Base-by-base conservation (phyloP, 2,888 invertebrate genomes). In the Sarcophaga rosellei region DNA sequence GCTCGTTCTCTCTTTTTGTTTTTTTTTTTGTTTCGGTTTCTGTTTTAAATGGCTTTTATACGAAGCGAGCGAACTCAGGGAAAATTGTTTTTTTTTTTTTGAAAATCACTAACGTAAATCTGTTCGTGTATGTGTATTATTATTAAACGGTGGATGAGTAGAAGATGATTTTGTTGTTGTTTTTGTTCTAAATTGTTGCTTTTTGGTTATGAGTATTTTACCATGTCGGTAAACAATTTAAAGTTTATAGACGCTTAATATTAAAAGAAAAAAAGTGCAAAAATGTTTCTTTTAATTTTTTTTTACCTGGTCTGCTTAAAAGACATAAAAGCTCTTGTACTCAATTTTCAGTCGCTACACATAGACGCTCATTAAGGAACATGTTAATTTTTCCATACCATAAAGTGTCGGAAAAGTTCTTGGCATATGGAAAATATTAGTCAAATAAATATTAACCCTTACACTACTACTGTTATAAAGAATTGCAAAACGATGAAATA, bases 201-300 rank as follows among this genome's bases (percentile, higher is more conserved):
- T 68, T 78, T 81, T 79, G 81, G 72, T 81, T 80, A 59, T 72
- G 73, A 73, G 63, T 80, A 74, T 77, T 86, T 81, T 61, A 87
- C 66, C 65, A 47, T 81, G 84, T 70, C 79, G 68, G 88, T 87
- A 85, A 86, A 84, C 89, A 91, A 92, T 91, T 92, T 91, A 91
- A 90, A 88, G 88, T 89, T 89, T 90, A 89, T 90, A 91, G 91
- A 91, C 90, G 90, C 88, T 88, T 91, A 90, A 91, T 91, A 90
- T 4, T 17, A 17, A 15, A 53, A 90, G 90, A 89, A 90, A 91
- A 61, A 72, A 70, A 66, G 57, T 23, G 25, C 25, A 25, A 25
- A 25, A 25, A 25, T 1, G 6, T 10, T 35, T 2, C 2, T 35
- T 35, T 35, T 0, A 2, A 35, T 3, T 35, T 35, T 35, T 8